A percentile compares a stretch with the other conserved stretches of the same genome.
Evolutionary conservation across 2,888 invertebrate genomes (phyloP).

Genomic region (Leucoptera coffeella): DNA sequence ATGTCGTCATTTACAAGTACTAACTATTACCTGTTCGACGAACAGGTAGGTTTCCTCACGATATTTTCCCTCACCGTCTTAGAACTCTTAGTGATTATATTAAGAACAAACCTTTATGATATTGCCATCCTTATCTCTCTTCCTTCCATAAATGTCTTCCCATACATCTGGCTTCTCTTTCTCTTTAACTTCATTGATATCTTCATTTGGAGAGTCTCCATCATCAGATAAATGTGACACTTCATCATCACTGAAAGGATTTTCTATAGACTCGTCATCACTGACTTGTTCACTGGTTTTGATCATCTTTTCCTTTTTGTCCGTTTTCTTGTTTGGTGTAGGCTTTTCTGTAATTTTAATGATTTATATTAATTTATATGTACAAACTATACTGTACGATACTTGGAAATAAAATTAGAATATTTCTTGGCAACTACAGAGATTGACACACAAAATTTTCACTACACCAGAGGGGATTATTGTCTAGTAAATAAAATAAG

Average conservation of each 20-base stretch:
- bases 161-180: constrained; percentile 42
- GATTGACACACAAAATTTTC: too few species aligned
- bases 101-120: constrained; percentile 62
- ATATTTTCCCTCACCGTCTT: too few species aligned
- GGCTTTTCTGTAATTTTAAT: constrained; percentile 5
- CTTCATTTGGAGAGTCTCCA: constrained; percentile 10
- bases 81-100: constrained; percentile 4
- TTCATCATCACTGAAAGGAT: constrained; percentile 37
- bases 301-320: constrained; percentile 6
- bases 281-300: constrained; percentile 3
- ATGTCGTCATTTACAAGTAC: too few species aligned
- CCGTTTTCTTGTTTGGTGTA: constrained; percentile 7
- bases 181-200: constrained; percentile 9
- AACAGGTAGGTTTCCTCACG: too few species aligned
- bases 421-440: too few species aligned
- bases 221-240: constrained; percentile 27
- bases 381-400: too few species aligned
- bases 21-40: too few species aligned
- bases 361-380: too few species aligned
- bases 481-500: too few species aligned
- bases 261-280: constrained; percentile 6
- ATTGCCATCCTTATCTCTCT: constrained; percentile 74
- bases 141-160: constrained; percentile 93
- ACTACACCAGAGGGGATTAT: too few species aligned
- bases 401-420: too few species aligned